phyloP scores from a whole-genome alignment of 2,797 vertebrate genomes.

The Rhinichthys osculus region DNA sequence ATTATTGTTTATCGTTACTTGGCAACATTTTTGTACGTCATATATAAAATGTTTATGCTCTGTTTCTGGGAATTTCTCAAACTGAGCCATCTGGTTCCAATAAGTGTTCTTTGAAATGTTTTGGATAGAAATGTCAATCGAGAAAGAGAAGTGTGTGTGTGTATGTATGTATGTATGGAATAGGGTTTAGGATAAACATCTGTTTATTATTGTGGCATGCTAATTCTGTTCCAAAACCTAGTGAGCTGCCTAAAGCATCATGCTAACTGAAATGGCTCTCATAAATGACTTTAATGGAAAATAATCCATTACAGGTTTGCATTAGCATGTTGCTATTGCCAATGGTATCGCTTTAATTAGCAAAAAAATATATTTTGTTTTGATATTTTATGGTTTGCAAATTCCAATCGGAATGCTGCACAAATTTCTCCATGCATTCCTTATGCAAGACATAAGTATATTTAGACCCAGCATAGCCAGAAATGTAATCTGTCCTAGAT shows the following conservation, averaged over 20 bases:
- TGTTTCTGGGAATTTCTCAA: conserved; percentile 5
- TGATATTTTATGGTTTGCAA: neutral
- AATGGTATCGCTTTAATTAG: neutral
- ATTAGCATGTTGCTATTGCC: neutral
- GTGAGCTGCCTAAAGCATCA: neutral
- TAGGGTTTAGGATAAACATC: conserved; percentile 35
- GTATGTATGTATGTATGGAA: neutral
- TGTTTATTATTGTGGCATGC: conserved; percentile 48
- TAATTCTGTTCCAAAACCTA: neutral
- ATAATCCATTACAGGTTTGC: neutral
- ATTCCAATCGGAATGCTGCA: neutral
- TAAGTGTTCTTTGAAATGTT: conserved; percentile 28
- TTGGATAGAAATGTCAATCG: conserved; percentile 4
- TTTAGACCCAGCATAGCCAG: neutral
- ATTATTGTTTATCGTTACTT: conserved; percentile 38
- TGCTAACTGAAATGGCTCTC: neutral
- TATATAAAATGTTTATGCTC: conserved; percentile 36
- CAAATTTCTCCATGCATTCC: neutral
- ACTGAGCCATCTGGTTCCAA: conserved; percentile 51
- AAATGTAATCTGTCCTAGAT: conserved; percentile 2
- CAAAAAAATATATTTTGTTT: too few species aligned
- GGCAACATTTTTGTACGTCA: conserved; percentile 15
- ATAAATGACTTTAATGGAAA: neutral
- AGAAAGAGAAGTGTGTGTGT: neutral
- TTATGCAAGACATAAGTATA: neutral